Evolutionary conservation across 2,888 invertebrate species (phyloP).

Genomic region (Dolomedes plantarius): DNA sequence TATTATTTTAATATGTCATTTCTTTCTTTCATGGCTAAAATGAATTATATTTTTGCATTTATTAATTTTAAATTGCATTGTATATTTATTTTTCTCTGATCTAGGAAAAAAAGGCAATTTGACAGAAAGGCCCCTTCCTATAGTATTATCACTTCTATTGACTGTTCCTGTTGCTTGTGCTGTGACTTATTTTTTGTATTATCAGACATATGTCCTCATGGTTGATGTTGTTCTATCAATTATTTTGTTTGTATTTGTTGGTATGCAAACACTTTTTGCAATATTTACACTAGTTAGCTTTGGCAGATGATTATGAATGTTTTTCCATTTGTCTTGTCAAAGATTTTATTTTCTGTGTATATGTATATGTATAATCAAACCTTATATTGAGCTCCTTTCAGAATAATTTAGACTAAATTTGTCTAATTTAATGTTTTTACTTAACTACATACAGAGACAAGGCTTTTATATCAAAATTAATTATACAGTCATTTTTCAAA

Average conservation of each 20-base stretch:
- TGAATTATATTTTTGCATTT: too few species aligned
- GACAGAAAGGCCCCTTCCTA: conserved; percentile 47
- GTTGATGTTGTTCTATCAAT: conserved; percentile 43
- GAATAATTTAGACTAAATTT: too few species aligned
- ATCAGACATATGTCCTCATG: conserved; percentile 55
- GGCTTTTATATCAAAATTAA: too few species aligned
- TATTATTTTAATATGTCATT: too few species aligned
- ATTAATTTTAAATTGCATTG: too few species aligned
- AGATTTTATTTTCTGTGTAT: not conserved
- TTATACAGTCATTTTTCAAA: too few species aligned
- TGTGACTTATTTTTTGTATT: conserved; percentile 45
- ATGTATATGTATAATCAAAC: too few species aligned
- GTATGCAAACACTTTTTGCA: conserved; percentile 46
- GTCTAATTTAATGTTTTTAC: too few species aligned
- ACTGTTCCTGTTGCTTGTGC: conserved; percentile 45
- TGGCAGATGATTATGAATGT: conserved; percentile 19
- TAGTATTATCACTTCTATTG: conserved; percentile 44
- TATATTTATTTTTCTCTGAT: not conserved
- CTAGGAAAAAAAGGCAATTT: conserved; percentile 55
- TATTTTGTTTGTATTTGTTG: conserved; percentile 25
- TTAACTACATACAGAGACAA: too few species aligned
- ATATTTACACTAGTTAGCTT: conserved; percentile 43
- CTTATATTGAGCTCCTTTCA: too few species aligned
- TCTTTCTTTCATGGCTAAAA: too few species aligned
- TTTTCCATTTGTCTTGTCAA: not conserved